Percentiles rank a stretch among this genome's conserved stretches.
Conservation (phyloP, 1,140 invertebrate species). For the Trichonephila inaurata region DNA sequence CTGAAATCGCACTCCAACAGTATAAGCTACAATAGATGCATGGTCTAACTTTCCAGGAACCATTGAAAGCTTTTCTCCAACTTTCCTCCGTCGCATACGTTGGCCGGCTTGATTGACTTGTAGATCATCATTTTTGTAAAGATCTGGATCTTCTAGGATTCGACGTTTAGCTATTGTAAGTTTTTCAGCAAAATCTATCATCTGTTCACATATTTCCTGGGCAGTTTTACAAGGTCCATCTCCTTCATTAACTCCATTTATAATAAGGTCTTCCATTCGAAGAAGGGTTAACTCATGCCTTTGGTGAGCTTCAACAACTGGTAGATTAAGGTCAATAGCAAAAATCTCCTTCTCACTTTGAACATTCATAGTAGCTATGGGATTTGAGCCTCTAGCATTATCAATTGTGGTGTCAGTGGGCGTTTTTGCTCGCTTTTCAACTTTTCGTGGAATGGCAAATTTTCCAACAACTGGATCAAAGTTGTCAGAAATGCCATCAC, state of each 20-base stretch:
- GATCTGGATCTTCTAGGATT: conserved; percentile 89
- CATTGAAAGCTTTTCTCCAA: conserved; percentile 87
- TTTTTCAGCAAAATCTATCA: conserved; percentile 88
- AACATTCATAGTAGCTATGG: neutral
- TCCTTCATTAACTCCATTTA: conserved; percentile 85
- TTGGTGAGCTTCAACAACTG: conserved; percentile 89
- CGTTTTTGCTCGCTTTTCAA: conserved; percentile 62
- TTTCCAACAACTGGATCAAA: conserved; percentile 97
- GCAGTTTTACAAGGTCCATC: conserved; percentile 83
- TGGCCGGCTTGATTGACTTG: conserved; percentile 81
- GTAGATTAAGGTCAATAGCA: conserved; percentile 81
- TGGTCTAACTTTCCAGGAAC: conserved; percentile 96
- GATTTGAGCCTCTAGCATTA: neutral
- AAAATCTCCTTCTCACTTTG: conserved; percentile 54
- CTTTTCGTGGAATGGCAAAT: conserved; percentile 87
- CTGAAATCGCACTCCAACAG: conserved; percentile 63
- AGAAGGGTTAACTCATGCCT: conserved; percentile 89
- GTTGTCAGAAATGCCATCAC: conserved; percentile 95
- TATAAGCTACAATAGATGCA: conserved; percentile 84
- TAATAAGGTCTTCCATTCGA: conserved; percentile 89
- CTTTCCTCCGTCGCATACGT: conserved; percentile 85
- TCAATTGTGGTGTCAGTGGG: conserved; percentile 35
- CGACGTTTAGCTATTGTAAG: conserved; percentile 88
- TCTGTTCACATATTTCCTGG: conserved; percentile 87
- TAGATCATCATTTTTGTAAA: conserved; percentile 85